These are phyloP conservation scores for Bombus difficillimus DNA, from an alignment of 1,140 invertebrate species.

Conservation along the genomic window DNA sequence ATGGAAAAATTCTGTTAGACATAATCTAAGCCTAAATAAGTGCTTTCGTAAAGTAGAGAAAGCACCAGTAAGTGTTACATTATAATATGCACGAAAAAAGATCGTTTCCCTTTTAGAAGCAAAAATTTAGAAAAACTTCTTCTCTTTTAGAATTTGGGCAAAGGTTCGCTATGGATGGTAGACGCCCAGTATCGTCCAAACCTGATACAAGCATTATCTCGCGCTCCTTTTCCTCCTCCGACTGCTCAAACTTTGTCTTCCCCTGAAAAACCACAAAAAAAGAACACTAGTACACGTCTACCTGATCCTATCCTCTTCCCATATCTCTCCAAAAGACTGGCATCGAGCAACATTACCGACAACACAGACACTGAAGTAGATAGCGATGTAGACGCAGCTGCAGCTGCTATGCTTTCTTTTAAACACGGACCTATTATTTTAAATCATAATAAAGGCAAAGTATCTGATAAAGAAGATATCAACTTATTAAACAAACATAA, in stretches of 20 bases:
- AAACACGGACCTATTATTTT: constrained; percentile 87
- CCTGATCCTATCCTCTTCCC: constrained; percentile 91
- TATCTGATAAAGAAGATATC: neutral
- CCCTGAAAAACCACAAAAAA: constrained; percentile 75
- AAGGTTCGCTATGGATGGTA: constrained; percentile 97
- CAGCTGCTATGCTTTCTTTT: constrained; percentile 91
- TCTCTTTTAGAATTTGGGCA: constrained; percentile 91
- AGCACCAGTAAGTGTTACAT: constrained; percentile 86
- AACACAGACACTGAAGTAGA: constrained; percentile 83
- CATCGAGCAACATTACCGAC: constrained; percentile 82
- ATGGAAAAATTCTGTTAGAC: constrained; percentile 98
- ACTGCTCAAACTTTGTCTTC: constrained; percentile 78
- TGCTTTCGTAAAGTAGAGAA: constrained; percentile 98
- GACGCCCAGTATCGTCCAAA: constrained; percentile 94
- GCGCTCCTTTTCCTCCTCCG: constrained; percentile 92
- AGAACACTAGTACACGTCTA: constrained; percentile 78
- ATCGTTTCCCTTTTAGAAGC: neutral
- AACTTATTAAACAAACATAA: neutral
- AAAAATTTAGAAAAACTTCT: neutral
- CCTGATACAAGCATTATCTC: constrained; percentile 91
- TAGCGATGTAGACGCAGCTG: constrained; percentile 90
- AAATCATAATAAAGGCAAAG: constrained; percentile 82
- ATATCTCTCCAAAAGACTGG: constrained; percentile 88
- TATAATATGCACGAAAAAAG: neutral
- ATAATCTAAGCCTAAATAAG: constrained; percentile 98